Evolutionary conservation across 1,140 invertebrate genomes (phyloP), one percentile per base, ranked within the genome.

Genomic region (Nylanderia fulva): DNA sequence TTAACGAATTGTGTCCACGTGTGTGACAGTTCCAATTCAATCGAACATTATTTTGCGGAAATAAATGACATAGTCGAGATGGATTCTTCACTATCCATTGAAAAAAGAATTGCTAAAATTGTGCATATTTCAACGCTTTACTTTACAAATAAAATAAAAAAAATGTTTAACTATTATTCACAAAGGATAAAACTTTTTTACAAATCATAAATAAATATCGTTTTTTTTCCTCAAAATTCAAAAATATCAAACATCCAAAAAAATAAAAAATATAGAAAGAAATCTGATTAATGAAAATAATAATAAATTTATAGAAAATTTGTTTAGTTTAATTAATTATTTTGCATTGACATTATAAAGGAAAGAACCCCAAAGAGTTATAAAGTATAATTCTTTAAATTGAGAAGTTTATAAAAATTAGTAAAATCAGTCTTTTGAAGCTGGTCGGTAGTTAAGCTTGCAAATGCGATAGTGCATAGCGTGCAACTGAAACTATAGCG

Each of bases 21-120:
- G 56, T 42, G 61, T 66, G 27, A 79, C 42, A 27, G 29, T 79
- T 29, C 15, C 54, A 48, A 82, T 82, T 71, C 52, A 82, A 72
- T 72, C 27, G n/a, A 72, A 58, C 52, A 82, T 82, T 82, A 79
- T 82, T 82, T 72, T 13, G 13, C 24, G 24, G 36, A 71, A 72
- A 82, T 52, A 82, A 72, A 33, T 13, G 27, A 71, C 52, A 11
- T 66, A 71, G 39, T 58, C 77, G 36, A 82, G 13, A 82, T 36
- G 45, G 21, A 79, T 68, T 68, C 29, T 79, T 79, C 13, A 33
- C 61, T 66, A 27, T 36, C 27, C 3, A 13, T 66, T 9, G 29
- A 39, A 69, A 71, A 27, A 39, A 54, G 1, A n/a, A n/a, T 69
- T 4, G 24, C 21, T 77, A 42, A 58, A 82, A 58, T 33, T 71